A percentile compares a stretch with the other conserved stretches of the same genome.
These are phyloP conservation scores for Paracentrotus lividus DNA, from an alignment of 53 echinoderm and acorn worm genomes.

Conservation along the genomic window DNA sequence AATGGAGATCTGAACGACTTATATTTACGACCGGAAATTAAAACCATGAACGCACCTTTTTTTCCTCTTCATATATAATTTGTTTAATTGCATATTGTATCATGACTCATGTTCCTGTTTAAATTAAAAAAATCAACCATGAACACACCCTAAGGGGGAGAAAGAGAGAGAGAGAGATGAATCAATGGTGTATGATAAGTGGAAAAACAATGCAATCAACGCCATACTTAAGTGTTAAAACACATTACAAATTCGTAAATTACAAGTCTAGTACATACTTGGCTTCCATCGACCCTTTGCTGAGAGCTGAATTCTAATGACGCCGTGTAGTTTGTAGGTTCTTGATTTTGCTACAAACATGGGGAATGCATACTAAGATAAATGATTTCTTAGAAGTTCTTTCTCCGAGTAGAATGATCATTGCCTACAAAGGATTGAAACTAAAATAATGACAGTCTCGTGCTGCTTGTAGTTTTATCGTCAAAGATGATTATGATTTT, in stretches of 20 bases:
- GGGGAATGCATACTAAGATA: background rate
- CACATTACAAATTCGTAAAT: slow-evolving; percentile 1
- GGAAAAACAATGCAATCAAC: background rate
- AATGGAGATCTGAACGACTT: no score
- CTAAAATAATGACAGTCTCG: no score
- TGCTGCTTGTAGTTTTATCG: no score
- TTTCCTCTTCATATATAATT: no score
- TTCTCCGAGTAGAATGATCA: background rate
- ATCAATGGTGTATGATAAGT: background rate
- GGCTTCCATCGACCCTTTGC: background rate
- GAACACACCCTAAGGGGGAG: background rate
- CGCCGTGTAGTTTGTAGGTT: background rate
- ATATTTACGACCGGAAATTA: no score
- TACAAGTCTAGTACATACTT: background rate
- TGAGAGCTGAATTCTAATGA: background rate
- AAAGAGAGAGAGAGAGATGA: background rate
- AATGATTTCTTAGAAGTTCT: background rate
- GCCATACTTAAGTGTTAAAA: background rate
- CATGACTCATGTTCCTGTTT: no score
- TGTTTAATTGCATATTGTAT: no score
- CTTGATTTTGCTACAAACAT: background rate
- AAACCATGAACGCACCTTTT: no score
- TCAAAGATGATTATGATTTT: background rate
- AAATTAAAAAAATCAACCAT: no score
- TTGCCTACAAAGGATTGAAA: background rate